Percentiles rank a stretch among this genome's conserved stretches.
Evolutionary conservation across 2,797 vertebrate genomes (phyloP).

Genomic region (Sylvia borin): DNA sequence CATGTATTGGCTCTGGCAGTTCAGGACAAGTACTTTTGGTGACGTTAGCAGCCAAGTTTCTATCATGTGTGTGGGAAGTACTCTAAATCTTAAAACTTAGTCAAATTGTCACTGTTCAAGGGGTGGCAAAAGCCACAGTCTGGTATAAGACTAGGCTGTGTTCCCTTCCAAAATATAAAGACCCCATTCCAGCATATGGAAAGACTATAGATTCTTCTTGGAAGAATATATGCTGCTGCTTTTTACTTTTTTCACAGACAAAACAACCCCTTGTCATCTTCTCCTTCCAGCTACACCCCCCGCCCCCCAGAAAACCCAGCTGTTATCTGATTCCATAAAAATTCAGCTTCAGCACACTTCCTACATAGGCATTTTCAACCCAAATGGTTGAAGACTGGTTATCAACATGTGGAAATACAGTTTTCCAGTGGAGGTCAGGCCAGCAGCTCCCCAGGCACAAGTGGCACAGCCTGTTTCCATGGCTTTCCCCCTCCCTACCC

Average conservation of each 20-base stretch:
- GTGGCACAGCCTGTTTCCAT: neutral
- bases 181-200: neutral
- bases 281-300: neutral
- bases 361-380: neutral
- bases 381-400: neutral
- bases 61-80: conserved; percentile 42
- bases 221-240: neutral
- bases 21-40: conserved; percentile 5
- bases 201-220: neutral
- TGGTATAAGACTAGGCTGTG: neutral
- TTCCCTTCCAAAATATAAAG: conserved; percentile 39
- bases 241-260: conserved; percentile 6
- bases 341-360: neutral
- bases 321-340: neutral
- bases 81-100: conserved; percentile 12
- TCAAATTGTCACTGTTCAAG: neutral
- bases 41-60: conserved; percentile 52
- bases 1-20: neutral
- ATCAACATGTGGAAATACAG: neutral
- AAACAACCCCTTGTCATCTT: neutral
- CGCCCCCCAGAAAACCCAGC: neutral
- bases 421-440: neutral
- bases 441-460: neutral
- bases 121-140: conserved; percentile 49
- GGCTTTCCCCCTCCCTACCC: neutral